Evolutionary conservation across 2,113 vertebrate species (phyloP), one percentile per base, ranked within the genome.

Genomic region (Mugil cephalus): DNA sequence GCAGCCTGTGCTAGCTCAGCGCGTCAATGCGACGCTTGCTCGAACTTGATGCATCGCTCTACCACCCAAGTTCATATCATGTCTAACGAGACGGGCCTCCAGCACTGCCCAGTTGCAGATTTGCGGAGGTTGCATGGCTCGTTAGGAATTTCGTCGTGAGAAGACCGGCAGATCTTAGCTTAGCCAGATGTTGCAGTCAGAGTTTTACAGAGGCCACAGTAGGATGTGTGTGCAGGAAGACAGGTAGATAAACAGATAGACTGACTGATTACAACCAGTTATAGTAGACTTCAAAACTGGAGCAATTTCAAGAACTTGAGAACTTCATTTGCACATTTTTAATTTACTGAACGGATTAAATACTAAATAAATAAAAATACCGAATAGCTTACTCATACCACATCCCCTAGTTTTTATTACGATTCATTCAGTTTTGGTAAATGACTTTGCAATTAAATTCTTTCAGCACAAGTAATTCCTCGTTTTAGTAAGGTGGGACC

Each of bases 11-110:
- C 61, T 48, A 58, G 64, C 82, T 71, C 69, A 70, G 84, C 70
- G 60, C 63, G 11, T 55, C 52, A 56, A 69, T 87, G 82, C 85
- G 78, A 70, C 77, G 73, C 62, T 80, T 42, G 15, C 1, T 51
- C 54, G 21, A 19, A 24, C 30, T 46, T 52, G 64, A 68, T 68
- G 69, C 59, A 46, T 24, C 18, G 13, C 14, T 40, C 12, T 19
- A 10, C 48, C 36, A 48, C 17, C 21, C 48, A 21, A 42, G 66
- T 68, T 68, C 17, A 39, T 67, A 11, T 45, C 4, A 17, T 68
- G 39, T 6, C 2, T 8, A n/a, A 43, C 38, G 6, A 65, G 13
- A 39, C 30, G 42, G n/a, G 47, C 71, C 50, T 15, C 12, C 7
- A 45, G 52, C 55, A 10, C 17, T 30, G 47, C 24, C 4, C 18